Evolutionary conservation across 2,888 invertebrate species (phyloP).

Genomic region (Dolichopus griseipennis): DNA sequence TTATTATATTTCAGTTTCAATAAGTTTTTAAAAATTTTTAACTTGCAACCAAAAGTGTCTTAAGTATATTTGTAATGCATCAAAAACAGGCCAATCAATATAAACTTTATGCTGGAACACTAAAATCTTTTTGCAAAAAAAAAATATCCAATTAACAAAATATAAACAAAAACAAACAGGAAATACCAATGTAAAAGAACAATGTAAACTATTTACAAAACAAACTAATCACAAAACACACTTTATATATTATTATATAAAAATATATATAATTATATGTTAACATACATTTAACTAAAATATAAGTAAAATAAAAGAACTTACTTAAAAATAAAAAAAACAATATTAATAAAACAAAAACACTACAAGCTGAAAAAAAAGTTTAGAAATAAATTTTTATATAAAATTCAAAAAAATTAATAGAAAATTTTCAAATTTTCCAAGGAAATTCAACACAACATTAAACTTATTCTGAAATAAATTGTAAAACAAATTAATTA

Average conservation of each 20-base stretch:
- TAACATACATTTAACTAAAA: too few species aligned
- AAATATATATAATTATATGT: too few species aligned
- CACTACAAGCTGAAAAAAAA: neutral
- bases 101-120: neutral
- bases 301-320: too few species aligned
- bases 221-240: too few species aligned
- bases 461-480: neutral
- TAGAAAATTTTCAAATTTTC: too few species aligned
- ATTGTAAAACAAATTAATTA: neutral
- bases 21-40: neutral
- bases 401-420: too few species aligned
- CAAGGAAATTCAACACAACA: neutral
- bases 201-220: neutral
- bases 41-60: constrained; percentile 2
- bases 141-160: neutral
- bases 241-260: too few species aligned
- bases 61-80: neutral
- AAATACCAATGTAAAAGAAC: neutral
- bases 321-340: too few species aligned
- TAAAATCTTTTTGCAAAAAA: neutral
- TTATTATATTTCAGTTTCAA: too few species aligned
- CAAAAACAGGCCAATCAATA: neutral
- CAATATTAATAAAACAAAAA: neutral
- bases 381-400: too few species aligned
- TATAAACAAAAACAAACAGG: too few species aligned